phyloP scores from a whole-genome alignment of 2,888 invertebrate genomes.

The Drosophila borborema region DNA sequence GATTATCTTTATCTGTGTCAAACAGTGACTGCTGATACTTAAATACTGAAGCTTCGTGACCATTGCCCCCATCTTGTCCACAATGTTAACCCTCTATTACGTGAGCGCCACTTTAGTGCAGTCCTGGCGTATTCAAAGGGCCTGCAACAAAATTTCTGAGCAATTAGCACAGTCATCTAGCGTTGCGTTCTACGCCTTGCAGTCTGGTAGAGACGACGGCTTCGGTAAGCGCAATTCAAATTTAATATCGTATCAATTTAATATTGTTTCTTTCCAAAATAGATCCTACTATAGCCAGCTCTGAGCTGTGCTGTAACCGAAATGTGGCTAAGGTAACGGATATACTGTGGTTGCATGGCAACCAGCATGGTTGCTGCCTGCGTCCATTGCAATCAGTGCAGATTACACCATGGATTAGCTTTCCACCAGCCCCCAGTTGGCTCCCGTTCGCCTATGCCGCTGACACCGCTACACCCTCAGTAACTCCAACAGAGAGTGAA shows the following conservation, averaged over 20 bases:
- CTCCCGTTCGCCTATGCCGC: conserved; percentile 82
- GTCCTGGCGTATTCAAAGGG: conserved; percentile 91
- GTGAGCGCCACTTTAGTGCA: conserved; percentile 93
- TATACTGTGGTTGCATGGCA: conserved; percentile 83
- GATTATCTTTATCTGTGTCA: neutral
- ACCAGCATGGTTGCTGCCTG: conserved; percentile 84
- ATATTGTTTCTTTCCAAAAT: neutral
- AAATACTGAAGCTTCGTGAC: conserved; percentile 6
- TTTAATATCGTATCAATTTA: neutral
- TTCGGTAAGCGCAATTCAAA: conserved; percentile 76
- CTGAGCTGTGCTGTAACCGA: conserved; percentile 84
- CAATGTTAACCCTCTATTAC: conserved; percentile 91
- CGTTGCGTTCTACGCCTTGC: conserved; percentile 88
- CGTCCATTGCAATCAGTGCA: conserved; percentile 85
- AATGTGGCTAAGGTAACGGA: conserved; percentile 84
- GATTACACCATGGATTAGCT: conserved; percentile 86
- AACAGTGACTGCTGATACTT: conserved; percentile 34
- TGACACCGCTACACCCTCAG: conserved; percentile 44
- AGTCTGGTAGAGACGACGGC: conserved; percentile 80
- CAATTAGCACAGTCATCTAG: conserved; percentile 87
- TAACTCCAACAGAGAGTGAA: conserved; percentile 47
- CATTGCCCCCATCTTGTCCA: conserved; percentile 12
- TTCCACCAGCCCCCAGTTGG: conserved; percentile 84
- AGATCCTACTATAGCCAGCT: conserved; percentile 83
- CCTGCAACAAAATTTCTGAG: conserved; percentile 89